Percentiles rank a stretch among this genome's conserved stretches.
phyloP scores from a whole-genome alignment of 92 coral and sea anemone species.

The Siderastrea siderea region DNA sequence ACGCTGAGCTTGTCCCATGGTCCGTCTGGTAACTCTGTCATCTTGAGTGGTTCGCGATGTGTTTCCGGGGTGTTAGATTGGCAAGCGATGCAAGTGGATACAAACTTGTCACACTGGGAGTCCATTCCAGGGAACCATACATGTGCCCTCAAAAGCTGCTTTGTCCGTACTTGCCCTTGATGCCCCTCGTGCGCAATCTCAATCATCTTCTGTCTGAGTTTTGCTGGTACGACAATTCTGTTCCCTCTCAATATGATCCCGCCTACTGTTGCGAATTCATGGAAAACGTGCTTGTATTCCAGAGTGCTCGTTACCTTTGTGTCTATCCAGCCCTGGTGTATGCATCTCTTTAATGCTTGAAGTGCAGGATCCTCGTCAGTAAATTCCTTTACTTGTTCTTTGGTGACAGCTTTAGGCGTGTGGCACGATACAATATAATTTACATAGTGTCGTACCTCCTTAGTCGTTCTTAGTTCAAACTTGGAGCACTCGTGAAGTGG shows the following conservation, averaged over 20 bases:
- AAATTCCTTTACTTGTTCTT: constrained; percentile 16
- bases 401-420: constrained; percentile 27
- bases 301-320: background rate
- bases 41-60: constrained; percentile 18
- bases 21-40: constrained; percentile 15
- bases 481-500: too few relatives aligned
- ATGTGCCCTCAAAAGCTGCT: constrained; percentile 6
- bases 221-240: too few relatives aligned
- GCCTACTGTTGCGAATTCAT: too few relatives aligned
- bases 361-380: constrained; percentile 1
- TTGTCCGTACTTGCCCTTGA: background rate
- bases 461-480: background rate
- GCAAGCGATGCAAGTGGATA: constrained; percentile 27
- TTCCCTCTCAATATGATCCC: too few relatives aligned
- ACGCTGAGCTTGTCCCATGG: constrained; percentile 32
- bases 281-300: too few relatives aligned
- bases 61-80: constrained; percentile 24
- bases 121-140: constrained; percentile 52
- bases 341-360: background rate
- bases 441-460: background rate
- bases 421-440: background rate
- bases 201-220: constrained; percentile 25
- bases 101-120: constrained; percentile 29
- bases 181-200: constrained; percentile 23
- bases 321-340: constrained; percentile 18